phyloP scores from a whole-genome alignment of 2,888 invertebrate species.

The Rhorus exstirpatorius region DNA sequence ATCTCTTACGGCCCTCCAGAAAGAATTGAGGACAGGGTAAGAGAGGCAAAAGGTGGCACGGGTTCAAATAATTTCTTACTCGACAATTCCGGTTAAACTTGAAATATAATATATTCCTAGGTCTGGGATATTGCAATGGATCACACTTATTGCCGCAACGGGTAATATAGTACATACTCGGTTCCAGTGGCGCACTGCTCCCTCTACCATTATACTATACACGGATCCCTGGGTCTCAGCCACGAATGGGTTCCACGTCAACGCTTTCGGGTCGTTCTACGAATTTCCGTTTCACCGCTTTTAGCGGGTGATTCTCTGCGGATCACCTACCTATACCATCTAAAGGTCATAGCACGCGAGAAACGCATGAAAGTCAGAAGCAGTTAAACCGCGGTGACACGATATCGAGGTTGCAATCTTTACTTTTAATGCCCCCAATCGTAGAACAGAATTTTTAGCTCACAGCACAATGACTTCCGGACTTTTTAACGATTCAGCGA shows the following conservation, averaged over 20 bases:
- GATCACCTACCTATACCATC: slow-evolving; percentile 29
- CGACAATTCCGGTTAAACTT: slow-evolving; percentile 55
- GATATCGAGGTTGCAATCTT: slow-evolving; percentile 56
- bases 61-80: slow-evolving; percentile 64
- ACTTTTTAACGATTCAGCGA: slow-evolving; percentile 16
- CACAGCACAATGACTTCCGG: slow-evolving; percentile 12
- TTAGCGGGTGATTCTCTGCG: slow-evolving; percentile 57
- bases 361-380: slow-evolving; percentile 45
- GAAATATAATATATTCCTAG: slow-evolving; percentile 44
- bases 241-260: slow-evolving; percentile 69
- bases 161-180: slow-evolving; percentile 59
- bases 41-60: slow-evolving; percentile 54
- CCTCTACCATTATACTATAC: slow-evolving; percentile 50
- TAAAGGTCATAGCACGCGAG: slow-evolving; percentile 22
- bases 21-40: slow-evolving; percentile 29
- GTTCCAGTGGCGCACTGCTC: slow-evolving; percentile 46
- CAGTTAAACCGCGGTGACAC: slow-evolving; percentile 40
- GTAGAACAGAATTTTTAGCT: slow-evolving; percentile 24
- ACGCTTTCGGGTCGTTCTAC: slow-evolving; percentile 67
- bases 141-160: slow-evolving; percentile 68
- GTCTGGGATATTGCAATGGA: slow-evolving; percentile 59
- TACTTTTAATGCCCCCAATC: slow-evolving; percentile 56
- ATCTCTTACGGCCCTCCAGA: slow-evolving; percentile 15
- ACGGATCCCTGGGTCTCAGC: slow-evolving; percentile 60
- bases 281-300: slow-evolving; percentile 69